phyloP scores from a whole-genome alignment of 1,140 invertebrate species.

The Bursaphelenchus mucronatus region DNA sequence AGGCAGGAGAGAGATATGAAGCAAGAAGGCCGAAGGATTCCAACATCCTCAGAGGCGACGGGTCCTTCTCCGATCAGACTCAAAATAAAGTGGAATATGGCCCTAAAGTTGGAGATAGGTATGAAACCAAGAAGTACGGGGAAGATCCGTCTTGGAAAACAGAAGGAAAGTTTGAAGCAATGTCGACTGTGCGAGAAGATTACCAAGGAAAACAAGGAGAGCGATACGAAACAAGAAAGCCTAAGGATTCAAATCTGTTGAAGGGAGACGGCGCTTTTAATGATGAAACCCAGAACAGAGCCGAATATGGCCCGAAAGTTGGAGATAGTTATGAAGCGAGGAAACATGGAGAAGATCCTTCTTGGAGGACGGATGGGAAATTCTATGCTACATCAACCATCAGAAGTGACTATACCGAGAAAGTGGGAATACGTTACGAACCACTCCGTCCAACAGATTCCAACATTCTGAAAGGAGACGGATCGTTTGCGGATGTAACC shows the following conservation, averaged over 20 bases:
- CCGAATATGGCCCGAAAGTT: background rate
- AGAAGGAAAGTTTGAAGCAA: background rate
- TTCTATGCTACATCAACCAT: slow-evolving; percentile 20
- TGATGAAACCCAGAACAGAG: background rate
- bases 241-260: slow-evolving; percentile 31
- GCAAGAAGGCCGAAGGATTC: slow-evolving; percentile 25
- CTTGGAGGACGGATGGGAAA: slow-evolving; percentile 13
- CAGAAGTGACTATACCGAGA: slow-evolving; percentile 25
- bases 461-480: slow-evolving; percentile 40
- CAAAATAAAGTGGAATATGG: background rate
- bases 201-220: slow-evolving; percentile 15
- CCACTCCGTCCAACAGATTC: slow-evolving; percentile 31
- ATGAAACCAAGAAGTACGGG: slow-evolving; percentile 1
- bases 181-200: background rate
- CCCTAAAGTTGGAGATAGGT: background rate
- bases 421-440: slow-evolving; percentile 33
- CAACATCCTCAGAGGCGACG: slow-evolving; percentile 30
- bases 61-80: slow-evolving; percentile 22
- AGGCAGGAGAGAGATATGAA: slow-evolving; percentile 9
- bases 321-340: slow-evolving; percentile 22
- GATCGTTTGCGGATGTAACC: slow-evolving; percentile 30
- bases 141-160: slow-evolving; percentile 4
- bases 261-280: slow-evolving; percentile 5
- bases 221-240: slow-evolving; percentile 18
- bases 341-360: background rate